A percentile compares a stretch with the other conserved stretches of the same genome.
phyloP scores from a whole-genome alignment of 2,113 vertebrate genomes.

The Gadus macrocephalus region DNA sequence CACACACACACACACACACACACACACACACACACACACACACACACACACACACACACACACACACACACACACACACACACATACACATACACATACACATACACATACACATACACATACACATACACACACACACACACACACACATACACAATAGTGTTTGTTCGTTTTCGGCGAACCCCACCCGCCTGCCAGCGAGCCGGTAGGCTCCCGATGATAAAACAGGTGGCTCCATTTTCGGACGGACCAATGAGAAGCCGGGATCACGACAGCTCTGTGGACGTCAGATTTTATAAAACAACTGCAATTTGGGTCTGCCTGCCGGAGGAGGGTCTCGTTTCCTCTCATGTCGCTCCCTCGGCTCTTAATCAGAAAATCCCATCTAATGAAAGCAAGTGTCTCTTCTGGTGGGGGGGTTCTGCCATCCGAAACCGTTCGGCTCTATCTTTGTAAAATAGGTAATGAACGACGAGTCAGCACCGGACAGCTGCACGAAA shows the following conservation, averaged over 20 bases:
- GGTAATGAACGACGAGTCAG: slow-evolving; percentile 81
- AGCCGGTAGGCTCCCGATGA: background rate
- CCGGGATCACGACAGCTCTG: background rate
- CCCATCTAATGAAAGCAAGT: slow-evolving; percentile 62
- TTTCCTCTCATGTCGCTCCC: slow-evolving; percentile 35
- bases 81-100: too few species aligned
- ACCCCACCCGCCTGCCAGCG: too few species aligned
- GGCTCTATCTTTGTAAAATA: slow-evolving; percentile 66
- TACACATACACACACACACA: too few species aligned
- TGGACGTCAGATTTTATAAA: slow-evolving; percentile 33
- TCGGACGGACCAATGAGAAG: slow-evolving; percentile 26
- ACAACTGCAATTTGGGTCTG: background rate
- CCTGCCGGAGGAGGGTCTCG: slow-evolving; percentile 13
- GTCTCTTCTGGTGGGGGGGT: slow-evolving; percentile 57
- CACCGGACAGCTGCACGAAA: slow-evolving; percentile 74
- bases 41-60: too few species aligned
- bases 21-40: too few species aligned
- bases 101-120: too few species aligned
- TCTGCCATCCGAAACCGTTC: slow-evolving; percentile 61
- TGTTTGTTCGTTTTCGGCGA: too few species aligned
- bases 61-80: too few species aligned
- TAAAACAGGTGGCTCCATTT: background rate
- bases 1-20: background rate
- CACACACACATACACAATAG: too few species aligned
- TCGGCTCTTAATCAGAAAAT: slow-evolving; percentile 7